Percentiles rank a stretch among this genome's conserved stretches.
Conservation (phyloP, 1,140 invertebrate species). For the Colletes gigas region DNA sequence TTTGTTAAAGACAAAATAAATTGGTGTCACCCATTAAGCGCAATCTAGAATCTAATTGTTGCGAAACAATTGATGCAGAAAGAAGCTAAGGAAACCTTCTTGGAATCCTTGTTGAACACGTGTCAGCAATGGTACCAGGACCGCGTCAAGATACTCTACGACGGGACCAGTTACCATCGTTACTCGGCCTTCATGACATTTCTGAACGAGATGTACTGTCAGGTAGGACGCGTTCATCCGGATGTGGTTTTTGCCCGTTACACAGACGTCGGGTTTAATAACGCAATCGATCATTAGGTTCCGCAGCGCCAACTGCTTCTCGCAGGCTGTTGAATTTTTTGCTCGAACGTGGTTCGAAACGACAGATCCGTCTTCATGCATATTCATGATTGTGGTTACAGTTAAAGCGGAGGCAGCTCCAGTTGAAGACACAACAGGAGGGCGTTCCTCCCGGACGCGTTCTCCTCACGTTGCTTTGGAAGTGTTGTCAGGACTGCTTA, state of each 20-base stretch:
- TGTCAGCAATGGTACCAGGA: conserved; percentile 95
- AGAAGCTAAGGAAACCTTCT: conserved; percentile 92
- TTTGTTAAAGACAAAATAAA: no score
- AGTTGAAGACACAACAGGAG: conserved; percentile 85
- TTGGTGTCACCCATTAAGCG: no score
- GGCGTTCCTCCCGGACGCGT: conserved; percentile 87
- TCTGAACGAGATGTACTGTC: conserved; percentile 93
- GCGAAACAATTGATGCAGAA: conserved; percentile 78
- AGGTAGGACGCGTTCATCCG: conserved; percentile 77
- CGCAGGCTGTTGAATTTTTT: conserved; percentile 9
- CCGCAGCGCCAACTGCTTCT: background rate
- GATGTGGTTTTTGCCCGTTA: background rate
- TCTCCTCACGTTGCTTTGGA: conserved; percentile 89
- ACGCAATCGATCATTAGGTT: background rate
- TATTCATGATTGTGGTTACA: conserved; percentile 65
- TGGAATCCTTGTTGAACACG: conserved; percentile 93
- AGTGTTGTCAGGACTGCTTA: conserved; percentile 92
- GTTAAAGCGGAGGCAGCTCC: conserved; percentile 88
- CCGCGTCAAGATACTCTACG: conserved; percentile 84
- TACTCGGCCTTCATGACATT: conserved; percentile 91
- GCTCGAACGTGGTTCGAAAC: background rate
- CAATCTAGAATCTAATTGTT: background rate
- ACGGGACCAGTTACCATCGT: conserved; percentile 70
- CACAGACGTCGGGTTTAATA: no score
- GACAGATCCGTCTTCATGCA: conserved; percentile 28